Evolutionary conservation across 2,113 vertebrate species (phyloP), one percentile per base, ranked within the genome.

Genomic region (Ornithorhynchus anatinus): DNA sequence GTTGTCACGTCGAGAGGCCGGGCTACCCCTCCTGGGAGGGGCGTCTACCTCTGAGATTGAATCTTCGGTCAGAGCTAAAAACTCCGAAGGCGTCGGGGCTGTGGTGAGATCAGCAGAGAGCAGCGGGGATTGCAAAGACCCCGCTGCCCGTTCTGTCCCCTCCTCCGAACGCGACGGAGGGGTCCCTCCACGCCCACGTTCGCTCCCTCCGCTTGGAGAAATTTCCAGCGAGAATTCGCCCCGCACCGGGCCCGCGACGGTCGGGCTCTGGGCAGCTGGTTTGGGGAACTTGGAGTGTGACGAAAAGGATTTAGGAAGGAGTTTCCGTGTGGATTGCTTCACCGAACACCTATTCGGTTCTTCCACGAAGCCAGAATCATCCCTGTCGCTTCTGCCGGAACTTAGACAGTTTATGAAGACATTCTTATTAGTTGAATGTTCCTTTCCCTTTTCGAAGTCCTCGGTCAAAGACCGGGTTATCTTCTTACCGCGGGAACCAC

Each of bases 371-470:
- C 98, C 98, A 0, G 98, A 99, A 81, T 99, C 98, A 5, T 99
- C 98, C 0, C 94, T 93, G 54, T 99, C 96, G 9, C 95, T 97
- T 63, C 92, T 94, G 38, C 94, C 94, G 5, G 96, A 97, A 88
- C 96, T 95, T 74, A 99, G 95, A 78, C 98, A 99, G 77, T 99
- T 98, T 72, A 96, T 99, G 44, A 99, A 99, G 44, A 98, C 94
- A 16, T 94, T 98, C 56, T 97, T 96, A 83, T 96, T 98, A 81
- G 87, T 71, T 0, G 94, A 91, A 4, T 85, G 37, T 15, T 93
- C 94, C 69, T 92, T 94, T 31, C 87, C 92, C 78, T 95, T 97
- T 44, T 97, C 96, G 63, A 98, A 97, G 81, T 98, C 95, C 1
- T 98, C 97, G 0, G 97, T 99, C 88, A 97, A 89, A 42, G 97